These are phyloP conservation scores for Lucilia sericata DNA, from an alignment of 1,140 invertebrate genomes.

Conservation along the genomic window DNA sequence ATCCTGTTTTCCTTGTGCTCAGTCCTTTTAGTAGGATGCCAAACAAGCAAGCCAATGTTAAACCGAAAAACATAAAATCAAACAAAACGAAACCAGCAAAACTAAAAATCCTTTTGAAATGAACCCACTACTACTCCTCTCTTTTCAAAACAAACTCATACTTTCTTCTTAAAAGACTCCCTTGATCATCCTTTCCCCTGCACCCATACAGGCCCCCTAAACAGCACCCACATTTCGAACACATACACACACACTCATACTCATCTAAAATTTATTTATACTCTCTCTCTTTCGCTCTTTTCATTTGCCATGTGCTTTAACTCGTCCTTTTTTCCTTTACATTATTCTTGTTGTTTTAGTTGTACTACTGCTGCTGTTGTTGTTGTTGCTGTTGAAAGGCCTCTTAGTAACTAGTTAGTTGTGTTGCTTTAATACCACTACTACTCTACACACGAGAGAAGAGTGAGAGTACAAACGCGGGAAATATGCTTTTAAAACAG, in stretches of 20 bases:
- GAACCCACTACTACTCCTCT: background rate
- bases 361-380: background rate
- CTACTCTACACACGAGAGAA: background rate
- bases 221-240: too few species aligned
- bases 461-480: background rate
- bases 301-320: background rate
- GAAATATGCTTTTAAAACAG: conserved; percentile 44
- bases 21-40: background rate
- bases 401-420: conserved; percentile 29
- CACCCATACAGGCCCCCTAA: too few species aligned
- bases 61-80: conserved; percentile 36
- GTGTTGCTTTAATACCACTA: background rate
- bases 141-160: too few species aligned
- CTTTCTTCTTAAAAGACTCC: background rate
- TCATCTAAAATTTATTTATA: background rate
- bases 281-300: background rate
- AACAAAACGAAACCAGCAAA: conserved; percentile 35
- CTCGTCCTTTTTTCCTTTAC: background rate
- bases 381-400: conserved; percentile 28
- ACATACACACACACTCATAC: background rate
- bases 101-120: conserved; percentile 31
- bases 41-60: conserved; percentile 39
- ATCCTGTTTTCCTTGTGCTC: too few species aligned
- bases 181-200: background rate
- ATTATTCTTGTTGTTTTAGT: background rate